Conservation (phyloP, 2,888 invertebrate genomes). For the Candidula unifasciata region DNA sequence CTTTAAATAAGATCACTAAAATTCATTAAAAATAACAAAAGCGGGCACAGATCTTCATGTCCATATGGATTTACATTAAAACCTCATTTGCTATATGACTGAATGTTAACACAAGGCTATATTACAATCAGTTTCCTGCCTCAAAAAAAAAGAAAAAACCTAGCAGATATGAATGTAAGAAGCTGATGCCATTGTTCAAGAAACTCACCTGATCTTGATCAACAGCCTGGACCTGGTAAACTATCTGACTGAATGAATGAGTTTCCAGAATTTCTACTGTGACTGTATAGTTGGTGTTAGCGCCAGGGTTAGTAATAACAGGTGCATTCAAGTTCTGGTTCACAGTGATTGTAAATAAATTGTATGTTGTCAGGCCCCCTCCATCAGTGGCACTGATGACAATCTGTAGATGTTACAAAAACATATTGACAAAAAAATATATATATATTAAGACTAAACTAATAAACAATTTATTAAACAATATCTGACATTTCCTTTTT, state of each 20-base stretch:
- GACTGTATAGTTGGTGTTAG: neutral
- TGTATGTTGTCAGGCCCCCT: conserved; percentile 58
- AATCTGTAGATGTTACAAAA: conserved; percentile 60
- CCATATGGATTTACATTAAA: too few relatives aligned
- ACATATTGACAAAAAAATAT: neutral
- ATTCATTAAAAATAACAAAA: too few relatives aligned
- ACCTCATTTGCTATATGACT: too few relatives aligned
- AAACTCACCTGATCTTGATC: conserved; percentile 41
- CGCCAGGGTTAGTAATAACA: conserved; percentile 20
- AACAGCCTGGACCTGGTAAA: conserved; percentile 36
- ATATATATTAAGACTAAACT: neutral
- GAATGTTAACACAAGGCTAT: too few relatives aligned
- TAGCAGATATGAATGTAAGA: too few relatives aligned
- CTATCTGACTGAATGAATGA: neutral
- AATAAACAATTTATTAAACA: too few relatives aligned
- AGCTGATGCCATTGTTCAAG: too few relatives aligned
- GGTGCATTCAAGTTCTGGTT: conserved; percentile 68
- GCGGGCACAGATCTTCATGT: too few relatives aligned
- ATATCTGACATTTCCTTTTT: too few relatives aligned
- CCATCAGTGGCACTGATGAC: conserved; percentile 66
- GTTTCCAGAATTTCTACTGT: conserved; percentile 45
- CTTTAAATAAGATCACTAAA: too few relatives aligned
- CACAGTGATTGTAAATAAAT: conserved; percentile 65
- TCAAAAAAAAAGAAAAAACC: too few relatives aligned
- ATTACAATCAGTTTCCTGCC: too few relatives aligned